Percentiles rank a stretch among this genome's conserved stretches.
These are phyloP conservation scores for Mythimna pallens DNA, from an alignment of 2,888 invertebrate genomes.

Conservation along the genomic window DNA sequence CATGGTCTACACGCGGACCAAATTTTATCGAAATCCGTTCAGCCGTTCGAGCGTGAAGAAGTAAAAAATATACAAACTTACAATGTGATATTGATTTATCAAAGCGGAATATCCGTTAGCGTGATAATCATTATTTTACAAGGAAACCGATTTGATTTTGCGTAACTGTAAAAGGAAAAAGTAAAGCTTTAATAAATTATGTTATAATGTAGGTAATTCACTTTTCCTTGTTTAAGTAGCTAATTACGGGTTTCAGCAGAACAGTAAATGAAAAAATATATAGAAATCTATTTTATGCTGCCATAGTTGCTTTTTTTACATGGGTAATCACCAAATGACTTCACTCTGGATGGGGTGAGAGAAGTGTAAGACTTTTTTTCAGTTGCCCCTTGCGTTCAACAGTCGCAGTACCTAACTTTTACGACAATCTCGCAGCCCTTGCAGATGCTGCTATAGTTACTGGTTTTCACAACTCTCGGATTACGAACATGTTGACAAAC, in stretches of 20 bases:
- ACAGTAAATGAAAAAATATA: not conserved
- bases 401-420: no score
- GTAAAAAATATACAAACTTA: no score
- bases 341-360: no score
- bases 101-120: not conserved
- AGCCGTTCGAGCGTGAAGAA: no score
- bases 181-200: not conserved
- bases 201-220: not conserved
- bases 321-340: no score
- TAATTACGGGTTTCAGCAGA: not conserved
- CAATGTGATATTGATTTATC: not conserved
- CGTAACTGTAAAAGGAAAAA: not conserved
- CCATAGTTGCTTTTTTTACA: not conserved
- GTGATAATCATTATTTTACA: not conserved
- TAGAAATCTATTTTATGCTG: not conserved
- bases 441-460: no score
- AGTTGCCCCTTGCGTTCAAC: no score
- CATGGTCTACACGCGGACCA: no score
- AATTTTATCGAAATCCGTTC: no score
- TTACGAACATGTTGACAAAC: not conserved
- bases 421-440: no score
- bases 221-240: slow-evolving; percentile 9
- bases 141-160: slow-evolving; percentile 9
- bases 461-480: no score
- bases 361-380: no score